These are phyloP conservation scores for Cossypha caffra DNA, from an alignment of 2,797 vertebrate species.

Conservation along the genomic window DNA sequence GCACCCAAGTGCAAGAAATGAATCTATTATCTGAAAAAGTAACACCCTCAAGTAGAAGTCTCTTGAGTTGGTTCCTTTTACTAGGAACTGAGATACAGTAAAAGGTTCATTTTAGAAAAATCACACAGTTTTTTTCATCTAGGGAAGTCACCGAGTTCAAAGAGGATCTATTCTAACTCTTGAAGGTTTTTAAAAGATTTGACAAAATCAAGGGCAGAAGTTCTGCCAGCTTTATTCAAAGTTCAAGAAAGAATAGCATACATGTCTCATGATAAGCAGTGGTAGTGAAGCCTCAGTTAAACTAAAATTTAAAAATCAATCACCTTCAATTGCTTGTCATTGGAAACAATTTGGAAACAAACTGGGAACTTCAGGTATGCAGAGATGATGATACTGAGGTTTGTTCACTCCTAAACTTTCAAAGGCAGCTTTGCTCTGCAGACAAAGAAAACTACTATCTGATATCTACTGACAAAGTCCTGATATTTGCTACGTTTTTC, in stretches of 20 bases:
- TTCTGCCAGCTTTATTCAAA: background rate
- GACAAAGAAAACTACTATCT: background rate
- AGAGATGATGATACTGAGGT: background rate
- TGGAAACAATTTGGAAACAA: background rate
- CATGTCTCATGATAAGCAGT: background rate
- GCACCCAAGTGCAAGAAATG: background rate
- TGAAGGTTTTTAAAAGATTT: background rate
- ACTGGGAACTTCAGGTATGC: background rate
- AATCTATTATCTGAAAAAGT: background rate
- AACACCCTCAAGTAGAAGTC: background rate
- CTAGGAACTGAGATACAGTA: too few relatives aligned
- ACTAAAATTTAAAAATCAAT: background rate
- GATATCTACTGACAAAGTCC: background rate
- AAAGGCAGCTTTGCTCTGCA: background rate
- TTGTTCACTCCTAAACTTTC: background rate
- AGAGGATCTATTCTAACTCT: background rate
- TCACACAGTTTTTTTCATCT: background rate
- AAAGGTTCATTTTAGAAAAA: background rate
- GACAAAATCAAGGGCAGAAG: background rate
- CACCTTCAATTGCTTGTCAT: background rate
- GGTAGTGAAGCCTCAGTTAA: background rate
- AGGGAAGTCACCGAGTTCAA: rapidly evolving
- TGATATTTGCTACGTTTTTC: background rate
- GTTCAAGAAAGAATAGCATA: background rate
- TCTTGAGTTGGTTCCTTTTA: background rate